These are phyloP conservation scores for Malaclemys terrapin DNA, from an alignment of 2,113 vertebrate species.

Conservation along the genomic window DNA sequence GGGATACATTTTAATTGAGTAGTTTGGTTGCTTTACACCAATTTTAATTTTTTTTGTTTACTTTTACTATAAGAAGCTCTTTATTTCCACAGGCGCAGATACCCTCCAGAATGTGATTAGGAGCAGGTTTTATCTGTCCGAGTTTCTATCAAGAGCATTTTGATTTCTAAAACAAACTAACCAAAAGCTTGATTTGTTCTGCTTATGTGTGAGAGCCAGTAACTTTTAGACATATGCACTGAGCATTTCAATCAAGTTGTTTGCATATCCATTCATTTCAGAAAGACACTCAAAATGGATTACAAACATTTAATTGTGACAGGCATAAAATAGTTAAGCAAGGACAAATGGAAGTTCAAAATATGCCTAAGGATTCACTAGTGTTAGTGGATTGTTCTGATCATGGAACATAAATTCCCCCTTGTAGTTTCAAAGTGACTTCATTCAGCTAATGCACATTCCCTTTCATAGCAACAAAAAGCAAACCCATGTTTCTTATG, in stretches of 20 bases:
- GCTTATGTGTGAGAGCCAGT: constrained; percentile 72
- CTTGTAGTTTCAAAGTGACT: constrained; percentile 76
- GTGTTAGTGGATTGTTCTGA: constrained; percentile 72
- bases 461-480: constrained; percentile 71
- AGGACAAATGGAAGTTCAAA: constrained; percentile 76
- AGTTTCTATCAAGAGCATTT: constrained; percentile 64
- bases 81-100: constrained; percentile 55
- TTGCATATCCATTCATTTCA: constrained; percentile 72
- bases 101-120: constrained; percentile 63
- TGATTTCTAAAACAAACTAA: constrained; percentile 70
- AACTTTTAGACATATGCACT: constrained; percentile 71
- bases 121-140: constrained; percentile 65
- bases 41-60: constrained; percentile 58
- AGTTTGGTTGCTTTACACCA: constrained; percentile 50
- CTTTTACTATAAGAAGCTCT: constrained; percentile 53
- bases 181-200: constrained; percentile 68
- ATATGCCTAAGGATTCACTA: constrained; percentile 72
- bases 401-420: constrained; percentile 65
- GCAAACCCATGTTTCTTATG: constrained; percentile 63
- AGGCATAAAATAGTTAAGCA: constrained; percentile 69
- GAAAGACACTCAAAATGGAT: constrained; percentile 69
- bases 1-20: constrained; percentile 75
- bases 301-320: constrained; percentile 74
- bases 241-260: constrained; percentile 71
- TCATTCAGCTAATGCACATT: constrained; percentile 60